Percentiles rank a stretch among this genome's conserved stretches.
These are phyloP conservation scores for Sus cebifrons DNA, from an alignment of 2,797 vertebrate species.

Conservation along the genomic window DNA sequence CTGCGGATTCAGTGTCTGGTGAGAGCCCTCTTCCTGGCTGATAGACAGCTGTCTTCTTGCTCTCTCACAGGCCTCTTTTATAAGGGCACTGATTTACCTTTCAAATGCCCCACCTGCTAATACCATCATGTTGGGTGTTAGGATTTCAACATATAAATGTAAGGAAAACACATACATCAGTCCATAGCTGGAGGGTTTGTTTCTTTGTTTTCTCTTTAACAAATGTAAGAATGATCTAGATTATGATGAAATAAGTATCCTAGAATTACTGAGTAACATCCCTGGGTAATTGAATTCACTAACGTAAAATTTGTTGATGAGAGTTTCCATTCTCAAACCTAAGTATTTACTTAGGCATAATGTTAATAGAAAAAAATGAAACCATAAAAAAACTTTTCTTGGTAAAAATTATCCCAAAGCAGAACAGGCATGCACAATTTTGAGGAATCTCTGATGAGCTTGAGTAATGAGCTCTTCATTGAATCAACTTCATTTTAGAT, in stretches of 20 bases:
- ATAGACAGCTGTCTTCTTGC: neutral
- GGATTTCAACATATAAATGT: neutral
- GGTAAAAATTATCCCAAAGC: slow-evolving; percentile 74
- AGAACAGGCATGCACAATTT: slow-evolving; percentile 78
- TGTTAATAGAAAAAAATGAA: slow-evolving; percentile 71
- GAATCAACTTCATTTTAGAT: slow-evolving; percentile 82
- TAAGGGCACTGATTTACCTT: neutral
- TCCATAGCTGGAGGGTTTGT: neutral
- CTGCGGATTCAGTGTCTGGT: neutral
- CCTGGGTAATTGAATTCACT: slow-evolving; percentile 30
- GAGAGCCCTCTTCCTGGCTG: neutral
- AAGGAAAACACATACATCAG: neutral
- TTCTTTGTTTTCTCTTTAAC: neutral
- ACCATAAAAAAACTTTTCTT: slow-evolving; percentile 68
- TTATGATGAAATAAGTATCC: slow-evolving; percentile 28
- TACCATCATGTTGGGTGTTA: neutral
- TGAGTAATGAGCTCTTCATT: slow-evolving; percentile 76
- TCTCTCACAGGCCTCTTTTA: neutral
- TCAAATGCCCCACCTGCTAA: neutral
- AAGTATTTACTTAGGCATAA: slow-evolving; percentile 76
- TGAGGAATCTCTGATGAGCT: slow-evolving; percentile 72
- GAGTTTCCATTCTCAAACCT: slow-evolving; percentile 64
- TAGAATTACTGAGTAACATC: slow-evolving; percentile 25
- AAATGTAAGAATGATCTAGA: neutral
- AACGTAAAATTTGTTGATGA: slow-evolving; percentile 58